Base-by-base conservation (phyloP, 2,888 invertebrate species). In the Empis livida region DNA sequence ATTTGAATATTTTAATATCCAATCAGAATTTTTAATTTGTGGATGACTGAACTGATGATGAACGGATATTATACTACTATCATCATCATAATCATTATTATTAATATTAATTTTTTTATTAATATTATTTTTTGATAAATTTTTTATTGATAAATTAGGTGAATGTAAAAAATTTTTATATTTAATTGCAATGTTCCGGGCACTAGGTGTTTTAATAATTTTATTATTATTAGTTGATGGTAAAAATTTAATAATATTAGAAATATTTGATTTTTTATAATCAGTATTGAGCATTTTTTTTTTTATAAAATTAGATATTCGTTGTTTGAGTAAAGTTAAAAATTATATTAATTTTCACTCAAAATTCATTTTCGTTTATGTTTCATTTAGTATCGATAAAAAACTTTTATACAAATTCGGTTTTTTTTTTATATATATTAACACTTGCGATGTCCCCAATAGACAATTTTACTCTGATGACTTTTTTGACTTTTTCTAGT, bases 1-100 rank as follows among this genome's bases (percentile, higher is more conserved):
- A 30, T 59, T 54, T 51, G 60, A 59, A 49, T 66, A 63, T 47
- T 61, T 60, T 49, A 68, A 50, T 44, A 68, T 65, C 68, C 68
- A 68, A 51, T 61, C 63, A 10, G 62, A 47, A 16, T 10, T 31
- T n/a, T 5, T 23, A 9, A 27, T 13, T 20, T 13, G 13, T 27
- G 23, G 23, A 27, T 27, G 8, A 27, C 8, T 27, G 23, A 5
- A 14, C 6, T 8, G 15, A 5, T 38, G 15, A 14, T 43, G 49
- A 35, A 45, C 46, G 46, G 46, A 42, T 42, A 47, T 41, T 48
- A 39, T 39, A 39, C 37, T 43, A 44, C 45, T 46, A 37, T 17
- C 13, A 49, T 49, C 44, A 49, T 53, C 38, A 46, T n/a, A n/a
- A n/a, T n/a, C n/a, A n/a, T 42, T 43, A 10, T 10, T 5, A 17